Evolutionary conservation across 1,140 invertebrate genomes (phyloP).

Genomic region (Akabosia matsudoensis): DNA sequence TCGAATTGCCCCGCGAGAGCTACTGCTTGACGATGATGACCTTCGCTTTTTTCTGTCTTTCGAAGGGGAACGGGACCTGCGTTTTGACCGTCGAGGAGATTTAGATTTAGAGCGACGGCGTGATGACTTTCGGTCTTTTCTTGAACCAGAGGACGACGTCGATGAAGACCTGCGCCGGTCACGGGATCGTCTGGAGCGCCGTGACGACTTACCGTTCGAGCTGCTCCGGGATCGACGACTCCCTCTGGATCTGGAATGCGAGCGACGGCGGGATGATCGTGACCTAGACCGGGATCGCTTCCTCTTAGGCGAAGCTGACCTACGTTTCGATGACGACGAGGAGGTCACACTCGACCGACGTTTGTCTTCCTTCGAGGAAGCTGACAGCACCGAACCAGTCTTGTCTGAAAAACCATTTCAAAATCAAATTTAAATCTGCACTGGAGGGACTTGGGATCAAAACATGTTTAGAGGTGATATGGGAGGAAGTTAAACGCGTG

Average conservation of each 20-base stretch:
- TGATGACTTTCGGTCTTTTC: not conserved
- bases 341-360: too few relatives aligned
- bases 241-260: not conserved
- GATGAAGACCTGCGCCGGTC: not conserved
- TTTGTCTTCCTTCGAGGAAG: too few relatives aligned
- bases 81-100: not conserved
- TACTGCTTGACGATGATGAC: not conserved
- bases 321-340: not conserved
- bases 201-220: not conserved
- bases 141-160: not conserved
- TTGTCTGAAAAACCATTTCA: too few relatives aligned
- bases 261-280: not conserved
- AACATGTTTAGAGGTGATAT: too few relatives aligned
- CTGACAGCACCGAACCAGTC: too few relatives aligned
- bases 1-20: not conserved
- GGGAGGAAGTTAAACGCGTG: too few relatives aligned
- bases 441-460: too few relatives aligned
- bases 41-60: not conserved
- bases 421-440: too few relatives aligned
- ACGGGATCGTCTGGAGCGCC: not conserved
- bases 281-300: not conserved
- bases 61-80: not conserved
- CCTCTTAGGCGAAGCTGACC: not conserved
- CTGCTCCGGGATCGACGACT: not conserved
- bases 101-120: not conserved